Conservation (phyloP, 2,888 invertebrate species). For the Malthinus seriepunctatus region DNA sequence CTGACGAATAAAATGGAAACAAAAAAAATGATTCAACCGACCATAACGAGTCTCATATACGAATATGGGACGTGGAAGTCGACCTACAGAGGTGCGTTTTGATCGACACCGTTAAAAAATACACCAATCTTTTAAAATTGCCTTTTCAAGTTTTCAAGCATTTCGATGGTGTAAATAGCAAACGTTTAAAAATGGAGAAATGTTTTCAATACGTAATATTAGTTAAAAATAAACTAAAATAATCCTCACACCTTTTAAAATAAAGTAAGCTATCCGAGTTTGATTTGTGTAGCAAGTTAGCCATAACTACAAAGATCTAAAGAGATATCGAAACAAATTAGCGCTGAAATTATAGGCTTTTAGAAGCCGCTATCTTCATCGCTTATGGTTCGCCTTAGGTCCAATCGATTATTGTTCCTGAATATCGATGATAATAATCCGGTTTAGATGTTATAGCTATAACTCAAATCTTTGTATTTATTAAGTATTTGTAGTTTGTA, state of each 20-base stretch:
- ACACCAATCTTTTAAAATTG: no score
- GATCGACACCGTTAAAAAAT: no score
- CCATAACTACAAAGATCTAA: conserved; percentile 45
- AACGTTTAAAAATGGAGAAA: no score
- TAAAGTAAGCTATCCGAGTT: conserved; percentile 34
- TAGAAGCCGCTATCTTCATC: conserved; percentile 56
- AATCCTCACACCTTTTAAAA: conserved; percentile 32
- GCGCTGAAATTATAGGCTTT: conserved; percentile 56
- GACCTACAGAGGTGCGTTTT: no score
- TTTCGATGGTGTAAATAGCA: no score
- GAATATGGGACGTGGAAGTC: no score
- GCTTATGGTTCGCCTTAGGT: conserved; percentile 50
- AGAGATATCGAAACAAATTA: conserved; percentile 56
- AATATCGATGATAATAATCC: conserved; percentile 51
- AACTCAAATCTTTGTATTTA: conserved; percentile 52
- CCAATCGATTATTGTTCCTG: conserved; percentile 54
- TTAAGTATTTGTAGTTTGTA: conserved; percentile 46
- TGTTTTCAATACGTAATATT: no score
- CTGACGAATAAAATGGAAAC: no score
- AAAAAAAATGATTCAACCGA: no score
- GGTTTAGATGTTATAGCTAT: conserved; percentile 49
- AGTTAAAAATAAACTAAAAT: conserved; percentile 3
- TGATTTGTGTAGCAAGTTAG: conserved; percentile 36
- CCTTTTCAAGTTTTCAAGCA: no score
- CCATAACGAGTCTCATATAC: no score